A percentile compares a stretch with the other conserved stretches of the same genome.
Evolutionary conservation across 1,140 invertebrate genomes (phyloP).

Genomic region (Dolichoris vasculosae): DNA sequence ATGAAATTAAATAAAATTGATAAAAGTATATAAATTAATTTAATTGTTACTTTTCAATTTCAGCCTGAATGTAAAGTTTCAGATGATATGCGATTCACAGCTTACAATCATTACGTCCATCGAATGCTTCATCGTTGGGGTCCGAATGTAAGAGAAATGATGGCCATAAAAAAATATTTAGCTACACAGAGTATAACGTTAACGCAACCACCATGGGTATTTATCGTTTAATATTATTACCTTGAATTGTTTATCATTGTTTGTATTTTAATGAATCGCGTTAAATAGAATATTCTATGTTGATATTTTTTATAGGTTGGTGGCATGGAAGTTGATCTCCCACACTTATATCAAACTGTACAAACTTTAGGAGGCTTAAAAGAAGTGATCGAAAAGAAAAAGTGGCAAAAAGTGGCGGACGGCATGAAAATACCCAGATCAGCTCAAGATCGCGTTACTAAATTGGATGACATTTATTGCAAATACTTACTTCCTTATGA

Average conservation of each 20-base stretch:
- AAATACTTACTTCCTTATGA: constrained; percentile 95
- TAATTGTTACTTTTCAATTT: constrained; percentile 57
- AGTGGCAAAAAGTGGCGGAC: constrained; percentile 92
- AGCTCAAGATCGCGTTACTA: constrained; percentile 87
- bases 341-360: constrained; percentile 89
- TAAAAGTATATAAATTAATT: not conserved
- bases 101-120: constrained; percentile 93
- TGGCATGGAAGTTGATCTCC: constrained; percentile 92
- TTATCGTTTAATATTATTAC: too few species aligned
- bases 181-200: constrained; percentile 85
- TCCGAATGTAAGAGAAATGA: constrained; percentile 88
- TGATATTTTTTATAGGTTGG: constrained; percentile 79
- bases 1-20: too few species aligned
- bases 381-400: constrained; percentile 92
- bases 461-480: constrained; percentile 93
- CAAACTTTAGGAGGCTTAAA: constrained; percentile 90
- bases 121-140: constrained; percentile 93
- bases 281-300: not conserved
- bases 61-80: constrained; percentile 89
- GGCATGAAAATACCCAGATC: constrained; percentile 89
- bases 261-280: not conserved
- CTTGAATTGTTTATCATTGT: not conserved
- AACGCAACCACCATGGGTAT: constrained; percentile 84
- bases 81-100: constrained; percentile 90
- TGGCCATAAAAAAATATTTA: constrained; percentile 90